phyloP scores from a whole-genome alignment of 2,888 invertebrate genomes.

The Xestia ashworthii region DNA sequence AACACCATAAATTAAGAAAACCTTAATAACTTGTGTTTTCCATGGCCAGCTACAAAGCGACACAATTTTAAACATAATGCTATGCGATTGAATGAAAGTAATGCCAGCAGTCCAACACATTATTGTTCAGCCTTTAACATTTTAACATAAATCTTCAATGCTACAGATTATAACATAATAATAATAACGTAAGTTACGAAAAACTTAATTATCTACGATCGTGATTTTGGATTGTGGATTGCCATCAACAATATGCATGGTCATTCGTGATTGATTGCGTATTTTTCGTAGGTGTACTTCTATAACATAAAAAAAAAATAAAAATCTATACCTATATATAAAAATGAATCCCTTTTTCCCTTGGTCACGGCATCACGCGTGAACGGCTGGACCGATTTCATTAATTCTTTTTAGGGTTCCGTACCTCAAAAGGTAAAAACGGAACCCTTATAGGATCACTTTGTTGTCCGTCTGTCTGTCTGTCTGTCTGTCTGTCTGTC shows the following conservation, averaged over 20 bases:
- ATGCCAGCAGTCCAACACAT: conserved; percentile 6
- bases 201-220: conserved; percentile 49
- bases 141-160: conserved; percentile 52
- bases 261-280: conserved; percentile 52
- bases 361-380: too few species aligned
- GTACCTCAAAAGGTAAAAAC: too few species aligned
- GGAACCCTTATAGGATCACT: too few species aligned
- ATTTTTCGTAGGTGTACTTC: conserved; percentile 25
- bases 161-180: conserved; percentile 44
- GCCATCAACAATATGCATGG: conserved; percentile 51
- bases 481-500: too few species aligned
- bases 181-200: conserved; percentile 44
- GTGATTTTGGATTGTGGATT: conserved; percentile 54
- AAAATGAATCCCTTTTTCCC: too few species aligned
- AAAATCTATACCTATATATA: too few species aligned
- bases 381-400: too few species aligned
- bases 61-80: neutral
- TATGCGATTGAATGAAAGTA: conserved; percentile 25
- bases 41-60: neutral
- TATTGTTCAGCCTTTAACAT: conserved; percentile 42
- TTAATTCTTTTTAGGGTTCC: too few species aligned
- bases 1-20: neutral
- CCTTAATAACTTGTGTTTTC: neutral
- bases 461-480: too few species aligned
- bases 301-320: neutral